Base-by-base conservation (phyloP, 1,140 invertebrate species). In the Sinella curviseta region DNA sequence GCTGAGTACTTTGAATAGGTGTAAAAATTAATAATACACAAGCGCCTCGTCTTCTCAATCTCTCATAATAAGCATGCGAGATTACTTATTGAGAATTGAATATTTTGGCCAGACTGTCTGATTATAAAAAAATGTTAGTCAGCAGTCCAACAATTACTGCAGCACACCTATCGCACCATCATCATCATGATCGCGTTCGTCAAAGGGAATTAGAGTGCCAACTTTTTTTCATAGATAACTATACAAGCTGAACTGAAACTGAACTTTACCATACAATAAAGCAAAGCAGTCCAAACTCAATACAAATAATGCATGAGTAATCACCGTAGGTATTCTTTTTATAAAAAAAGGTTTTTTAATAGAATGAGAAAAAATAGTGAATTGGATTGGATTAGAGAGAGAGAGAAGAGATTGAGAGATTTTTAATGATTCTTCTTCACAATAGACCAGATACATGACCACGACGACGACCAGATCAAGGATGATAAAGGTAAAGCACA, bases 91-190 rank as follows among this genome's bases (percentile, higher is more conserved):
- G 24, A 60, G 24, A 26, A 48, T 20, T 48, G 57, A 60, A 26
- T 16, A 17, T 60, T 60, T 60, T 48, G 39, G 39, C 57, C 3
- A 60, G 39, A 14, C 24, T 14, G 57, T 48, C 39, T 48, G 8
- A 20, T 48, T 48, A 48, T n/a, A 60, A 60, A 60, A 60, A 60
- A 60, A 60, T 4, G 8, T 60, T 60, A 60, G 57, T 60, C 57
- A 60, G 57, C 24, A 60, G 57, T 26, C 3, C 57, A 60, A 26
- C 57, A 60, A 60, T 60, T 60, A 60, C 39, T 48, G 8, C 39
- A 48, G 8, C 39, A 20, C 39, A 48, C 20, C 39, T 12, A 20
- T 48, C 39, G 39, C 39, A 48, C 8, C 20, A 48, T 20, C 39
- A 20, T 48, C 39, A 48, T 48, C 20, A 48, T 48, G 8, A 12